Base-by-base conservation (phyloP, 2,888 invertebrate genomes). In the Drosophila monieri region DNA sequence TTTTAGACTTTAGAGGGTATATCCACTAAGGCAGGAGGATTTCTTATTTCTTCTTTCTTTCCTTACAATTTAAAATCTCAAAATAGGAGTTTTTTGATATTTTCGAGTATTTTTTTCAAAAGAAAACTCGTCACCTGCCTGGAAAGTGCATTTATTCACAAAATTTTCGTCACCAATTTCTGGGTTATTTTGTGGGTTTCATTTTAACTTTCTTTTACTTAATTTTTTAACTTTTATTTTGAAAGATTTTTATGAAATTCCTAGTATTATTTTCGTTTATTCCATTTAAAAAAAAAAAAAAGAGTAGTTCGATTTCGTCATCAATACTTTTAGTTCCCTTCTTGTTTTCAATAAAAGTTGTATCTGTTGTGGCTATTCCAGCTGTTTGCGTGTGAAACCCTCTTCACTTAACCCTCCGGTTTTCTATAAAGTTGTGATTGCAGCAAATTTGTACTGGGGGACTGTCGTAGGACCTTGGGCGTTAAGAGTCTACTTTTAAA, bases 401-500 rank as follows among this genome's bases (percentile, higher is more conserved):
- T 18, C 37, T 6, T 12, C 9, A 41, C 37, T 30, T 8, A 12
- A 6, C 9, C 48, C 43, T n/a, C 37, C 3, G 9, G 21, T 1
- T 12, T 18, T 18, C 21, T 10, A 9, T 15, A 10, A 21, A 43
- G 10, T 18, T 43, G 21, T 10, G 43, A 43, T 43, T 41, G 18
- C 15, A n/a, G 49, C 32, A 25, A 49, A 61, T 44, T 18, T n/a
- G 37, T 35, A 51, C 49, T 21, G 12, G 48, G 15, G 54, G 43
- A 47, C 52, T 62, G 59, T 58, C 62, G 39, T 68, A 68, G 74
- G 74, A 74, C 74, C 74, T 72, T 74, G 74, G 72, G 46, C 55
- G 44, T 49, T 30, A 53, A 55, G 54, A 53, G 41, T 18, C 39
- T 32, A 39, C 41, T 44, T 53, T 49, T 37, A n/a, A 8, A 10